A percentile compares a stretch with the other conserved stretches of the same genome.
Conservation (phyloP, 2,888 invertebrate genomes). For the Xestia sexstrigata region DNA sequence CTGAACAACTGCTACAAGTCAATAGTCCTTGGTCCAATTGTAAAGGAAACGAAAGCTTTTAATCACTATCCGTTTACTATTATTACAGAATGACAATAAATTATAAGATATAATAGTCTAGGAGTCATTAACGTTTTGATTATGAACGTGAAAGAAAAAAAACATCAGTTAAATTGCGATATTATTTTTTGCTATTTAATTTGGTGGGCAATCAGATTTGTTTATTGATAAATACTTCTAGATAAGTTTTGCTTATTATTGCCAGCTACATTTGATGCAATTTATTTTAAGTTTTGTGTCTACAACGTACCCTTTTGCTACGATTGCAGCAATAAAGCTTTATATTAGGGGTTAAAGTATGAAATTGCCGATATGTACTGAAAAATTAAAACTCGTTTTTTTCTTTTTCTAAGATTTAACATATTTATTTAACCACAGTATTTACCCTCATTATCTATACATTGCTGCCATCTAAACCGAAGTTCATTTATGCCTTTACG, state of each 20-base stretch:
- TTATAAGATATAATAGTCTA: slow-evolving; percentile 67
- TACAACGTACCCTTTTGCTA: not conserved
- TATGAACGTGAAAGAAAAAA: slow-evolving; percentile 10
- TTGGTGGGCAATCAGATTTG: slow-evolving; percentile 7
- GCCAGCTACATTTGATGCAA: not conserved
- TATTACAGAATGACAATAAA: slow-evolving; percentile 75
- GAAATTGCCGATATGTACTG: too few species aligned
- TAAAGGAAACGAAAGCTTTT: slow-evolving; percentile 75
- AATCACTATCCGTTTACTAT: slow-evolving; percentile 73
- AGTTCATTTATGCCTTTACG: too few species aligned
- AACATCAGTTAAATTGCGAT: not conserved
- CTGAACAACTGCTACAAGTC: slow-evolving; percentile 52
- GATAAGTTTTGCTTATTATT: not conserved
- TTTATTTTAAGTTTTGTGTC: slow-evolving; percentile 7
- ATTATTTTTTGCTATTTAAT: slow-evolving; percentile 18
- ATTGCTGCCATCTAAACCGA: too few species aligned
- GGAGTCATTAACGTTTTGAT: slow-evolving; percentile 41
- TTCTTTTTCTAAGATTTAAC: too few species aligned
- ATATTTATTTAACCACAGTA: too few species aligned
- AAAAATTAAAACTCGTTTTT: too few species aligned
- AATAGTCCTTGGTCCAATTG: slow-evolving; percentile 80
- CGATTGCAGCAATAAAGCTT: too few species aligned
- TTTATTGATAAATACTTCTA: slow-evolving; percentile 7
- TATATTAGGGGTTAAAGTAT: too few species aligned
- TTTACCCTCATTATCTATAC: too few species aligned